Base-by-base conservation (phyloP, 2,113 vertebrate species). In the Pangasianodon hypophthalmus region DNA sequence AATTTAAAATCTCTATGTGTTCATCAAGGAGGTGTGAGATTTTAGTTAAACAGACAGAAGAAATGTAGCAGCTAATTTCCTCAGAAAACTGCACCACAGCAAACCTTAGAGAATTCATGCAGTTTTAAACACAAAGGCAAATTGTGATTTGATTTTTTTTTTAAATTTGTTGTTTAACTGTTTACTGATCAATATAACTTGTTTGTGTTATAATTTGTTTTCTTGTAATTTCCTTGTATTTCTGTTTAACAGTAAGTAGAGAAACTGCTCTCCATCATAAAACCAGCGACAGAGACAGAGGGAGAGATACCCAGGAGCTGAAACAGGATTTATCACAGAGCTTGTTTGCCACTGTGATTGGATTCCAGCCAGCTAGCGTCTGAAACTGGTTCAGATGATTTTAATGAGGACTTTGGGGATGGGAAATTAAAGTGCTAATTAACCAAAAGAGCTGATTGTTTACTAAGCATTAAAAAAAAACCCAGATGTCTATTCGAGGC, bases 351-450 rank as follows among this genome's bases (percentile, higher is more conserved):
- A 80, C 46, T 50, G 11, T 80, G 77, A 50, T 14, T 80, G 77
- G 24, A 80, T 80, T 80, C 46, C 77, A 50, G 46, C 77, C 77
- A 80, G 77, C 16, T 14, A 50, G 21, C 11, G 1, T 16, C 46
- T 80, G 77, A 80, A 50, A 16, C 77, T 29, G 77, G 46, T n/a
- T 79, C 46, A 79, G 75, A 48, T 79, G 24, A 48, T 79, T 80
- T 50, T 80, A 80, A 80, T 80, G 46, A 50, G 77, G 77, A 80
- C 77, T 80, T 80, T 16, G 11, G 77, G 77, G 77, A 80, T 14
- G 26, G 46, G 48, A 50, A 80, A 80, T 80, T 50, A 80, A 80
- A 80, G 77, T 52, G 77, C 46, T 80, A 80, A 50, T 80, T 80
- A 80, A 80, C 77, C 77, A 50, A 80, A 80, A 80, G 77, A 16